Base-by-base conservation (phyloP, 1,140 invertebrate genomes). In the Trichonephila clavipes region DNA sequence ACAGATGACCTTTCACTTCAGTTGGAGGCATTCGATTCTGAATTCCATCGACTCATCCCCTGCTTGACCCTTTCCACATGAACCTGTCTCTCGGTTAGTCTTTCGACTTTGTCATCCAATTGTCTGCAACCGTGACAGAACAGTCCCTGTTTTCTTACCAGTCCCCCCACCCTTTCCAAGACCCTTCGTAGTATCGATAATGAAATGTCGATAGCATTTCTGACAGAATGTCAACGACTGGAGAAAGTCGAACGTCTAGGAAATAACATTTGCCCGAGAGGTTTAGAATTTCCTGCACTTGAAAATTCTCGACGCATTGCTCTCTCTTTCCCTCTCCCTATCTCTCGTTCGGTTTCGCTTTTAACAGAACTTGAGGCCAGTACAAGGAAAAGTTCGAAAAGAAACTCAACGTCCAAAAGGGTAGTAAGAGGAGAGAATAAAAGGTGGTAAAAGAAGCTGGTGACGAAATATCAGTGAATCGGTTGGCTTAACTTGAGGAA, bases 201-300 rank as follows among this genome's bases (percentile, higher is more conserved):
- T 77, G 69, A 77, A 77, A 77, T 34, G 34, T 77, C 69, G 69
- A 77, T 34, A 19, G 69, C 69, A 18, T 77, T 77, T 24, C 69
- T 77, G 69, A 77, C 69, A 77, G 69, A 24, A 28, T 77, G 69
- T 34, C 69, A 18, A 24, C 12, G 28, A 77, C 6, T 40, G 44
- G 69, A 77, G 69, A 72, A 18, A 10, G 69, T 77, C 28, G 24
- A 12, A 12, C 24, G n/a, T 21, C 8, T 21, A 69, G n/a, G 69
- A 18, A 18, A 16, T 34, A 18, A 28, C 28, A 5, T 34, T 3
- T 5, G 69, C 28, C 69, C 14, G 28, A 18, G 14, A 34, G 69
- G 69, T 16, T 62, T 77, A 18, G 12, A 34, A 34, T 77, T 77
- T 77, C 69, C 16, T 21, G 61, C 61, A 34, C 6, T 28, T 28